Evolutionary conservation across 2,888 invertebrate genomes (phyloP).

Genomic region (Hyles lineata): DNA sequence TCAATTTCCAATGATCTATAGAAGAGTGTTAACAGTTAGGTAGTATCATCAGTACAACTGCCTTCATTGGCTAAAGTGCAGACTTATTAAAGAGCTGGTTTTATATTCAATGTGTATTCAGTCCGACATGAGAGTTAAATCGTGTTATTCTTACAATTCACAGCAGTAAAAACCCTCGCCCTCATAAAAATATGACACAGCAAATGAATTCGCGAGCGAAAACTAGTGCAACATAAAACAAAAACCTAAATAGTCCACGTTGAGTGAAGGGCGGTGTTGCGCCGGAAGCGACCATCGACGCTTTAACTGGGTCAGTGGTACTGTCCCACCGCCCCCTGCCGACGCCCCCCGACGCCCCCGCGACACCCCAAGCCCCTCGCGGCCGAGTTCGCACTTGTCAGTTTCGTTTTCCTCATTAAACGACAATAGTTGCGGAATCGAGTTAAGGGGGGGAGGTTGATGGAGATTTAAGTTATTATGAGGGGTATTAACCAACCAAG

Average conservation of each 20-base stretch:
- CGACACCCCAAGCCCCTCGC: slow-evolving; percentile 34
- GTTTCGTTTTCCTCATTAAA: slow-evolving; percentile 46
- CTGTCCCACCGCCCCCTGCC: slow-evolving; percentile 17
- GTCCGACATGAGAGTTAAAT: background rate
- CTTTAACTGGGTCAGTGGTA: slow-evolving; percentile 52
- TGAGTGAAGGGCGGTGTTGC: slow-evolving; percentile 48
- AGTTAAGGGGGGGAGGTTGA: slow-evolving; percentile 41
- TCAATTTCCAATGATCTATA: no score
- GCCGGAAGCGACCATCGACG: slow-evolving; percentile 53
- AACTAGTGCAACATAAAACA: slow-evolving; percentile 33
- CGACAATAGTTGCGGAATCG: slow-evolving; percentile 33
- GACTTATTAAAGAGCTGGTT: no score
- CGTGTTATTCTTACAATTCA: background rate
- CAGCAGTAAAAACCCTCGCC: background rate
- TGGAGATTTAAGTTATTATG: background rate
- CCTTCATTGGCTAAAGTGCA: no score
- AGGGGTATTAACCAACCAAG: no score
- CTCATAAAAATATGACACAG: slow-evolving; percentile 18
- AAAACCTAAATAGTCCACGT: slow-evolving; percentile 39
- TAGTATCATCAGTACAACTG: no score
- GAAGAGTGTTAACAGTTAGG: no score
- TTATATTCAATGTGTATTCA: background rate
- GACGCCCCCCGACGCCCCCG: slow-evolving; percentile 36
- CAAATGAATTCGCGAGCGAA: slow-evolving; percentile 8
- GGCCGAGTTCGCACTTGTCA: slow-evolving; percentile 45